Conservation (phyloP, 1,140 invertebrate genomes). For the Drosophila arawakana region DNA sequence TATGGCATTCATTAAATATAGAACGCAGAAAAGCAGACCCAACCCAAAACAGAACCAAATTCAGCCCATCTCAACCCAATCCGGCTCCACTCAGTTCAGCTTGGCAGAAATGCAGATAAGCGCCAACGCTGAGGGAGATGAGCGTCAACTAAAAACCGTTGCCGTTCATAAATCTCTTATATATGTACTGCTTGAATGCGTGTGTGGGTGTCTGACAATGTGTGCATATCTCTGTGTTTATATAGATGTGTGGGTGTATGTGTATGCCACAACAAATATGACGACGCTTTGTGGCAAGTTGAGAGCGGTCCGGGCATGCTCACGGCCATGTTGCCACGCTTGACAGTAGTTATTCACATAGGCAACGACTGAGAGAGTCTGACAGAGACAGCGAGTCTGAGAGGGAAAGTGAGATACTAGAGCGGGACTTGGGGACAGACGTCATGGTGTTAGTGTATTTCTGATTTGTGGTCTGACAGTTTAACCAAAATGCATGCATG, state of each 20-base stretch:
- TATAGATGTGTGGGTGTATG: background rate
- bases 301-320: conserved; percentile 25
- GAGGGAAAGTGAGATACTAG: conserved; percentile 15
- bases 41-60: conserved; percentile 9
- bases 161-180: conserved; percentile 73
- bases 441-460: conserved; percentile 75
- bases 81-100: conserved; percentile 4
- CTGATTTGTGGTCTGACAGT: conserved; percentile 83
- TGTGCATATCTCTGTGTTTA: background rate
- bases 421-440: conserved; percentile 34
- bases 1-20: conserved; percentile 82
- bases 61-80: background rate
- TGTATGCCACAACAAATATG: conserved; percentile 28
- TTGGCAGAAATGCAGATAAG: conserved; percentile 44
- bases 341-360: conserved; percentile 78
- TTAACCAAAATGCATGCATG: conserved; percentile 82
- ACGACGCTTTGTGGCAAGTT: conserved; percentile 21
- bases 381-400: background rate
- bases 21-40: conserved; percentile 42
- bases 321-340: conserved; percentile 47
- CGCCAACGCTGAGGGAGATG: conserved; percentile 35
- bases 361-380: conserved; percentile 26
- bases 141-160: conserved; percentile 69
- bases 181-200: conserved; percentile 3
- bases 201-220: conserved; percentile 7